Base-by-base conservation (phyloP, 2,797 vertebrate species). In the Thamnophis elegans region DNA sequence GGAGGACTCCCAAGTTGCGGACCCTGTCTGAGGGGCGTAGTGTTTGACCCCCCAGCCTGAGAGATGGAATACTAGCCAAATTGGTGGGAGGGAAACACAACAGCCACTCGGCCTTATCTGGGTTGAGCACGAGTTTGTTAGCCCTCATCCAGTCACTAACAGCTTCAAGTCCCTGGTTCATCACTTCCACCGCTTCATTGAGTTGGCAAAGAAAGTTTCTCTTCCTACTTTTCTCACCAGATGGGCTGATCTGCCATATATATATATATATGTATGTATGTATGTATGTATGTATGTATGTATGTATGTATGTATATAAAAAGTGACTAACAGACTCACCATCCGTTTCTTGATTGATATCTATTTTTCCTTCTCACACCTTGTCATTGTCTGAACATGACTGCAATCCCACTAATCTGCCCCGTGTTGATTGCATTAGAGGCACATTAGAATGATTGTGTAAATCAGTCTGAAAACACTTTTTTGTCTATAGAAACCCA, bases 381-480 rank as follows among this genome's bases (percentile, higher is more conserved):
- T 47, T 47, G 73, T 47, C 73, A 25, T 82, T 82, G 73, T 82
- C 20, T 82, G 8, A 82, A 47, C 42, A 47, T 82, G 73, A 82
- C 87, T 88, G 87, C n/a, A 68, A 32, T 1, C 12, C 51, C 56
- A 25, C 59, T 47, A 54, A 62, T 53, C 25, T 56, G 87, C 55
- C 68, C 55, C 26, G 16, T 26, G 25, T 26, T 51, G 68, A 47
- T 73, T 60, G 56, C 55, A 18, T 32, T 16, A 36, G 51, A 85
- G n/a, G 59, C 68, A 18, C 56, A 26, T 28, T 20, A 54, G 9
- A 56, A 25, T 14, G 65, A 58, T 53, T 90, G 89, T 25, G 56
- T 91, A 90, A 88, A 90, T 88, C 92, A 82, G 89, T 47, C 8
- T n/a, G 5, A 20, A 42, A 42, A 7, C 65, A 91, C 90, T 94